Evolutionary conservation across 2,888 invertebrate genomes (phyloP).

Genomic region (Protophormia terraenovae): DNA sequence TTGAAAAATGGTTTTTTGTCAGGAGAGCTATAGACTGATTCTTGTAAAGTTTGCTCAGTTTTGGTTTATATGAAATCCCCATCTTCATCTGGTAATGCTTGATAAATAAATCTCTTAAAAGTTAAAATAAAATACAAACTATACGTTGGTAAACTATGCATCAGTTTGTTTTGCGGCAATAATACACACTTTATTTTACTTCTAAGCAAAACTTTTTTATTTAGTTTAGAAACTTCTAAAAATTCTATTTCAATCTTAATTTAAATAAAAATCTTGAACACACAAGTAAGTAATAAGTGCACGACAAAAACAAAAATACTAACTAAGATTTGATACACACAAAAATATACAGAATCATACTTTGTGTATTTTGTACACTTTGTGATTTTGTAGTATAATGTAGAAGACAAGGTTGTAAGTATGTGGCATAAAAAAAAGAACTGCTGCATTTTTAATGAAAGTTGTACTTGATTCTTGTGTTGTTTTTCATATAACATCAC

Average conservation of each 20-base stretch:
- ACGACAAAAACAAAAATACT: conserved; percentile 24
- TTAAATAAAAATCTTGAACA: conserved; percentile 13
- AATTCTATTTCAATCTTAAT: conserved; percentile 17
- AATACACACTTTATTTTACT: conserved; percentile 1
- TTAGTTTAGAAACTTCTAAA: background rate
- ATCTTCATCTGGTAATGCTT: no score
- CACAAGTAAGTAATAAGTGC: conserved; percentile 5
- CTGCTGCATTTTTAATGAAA: background rate
- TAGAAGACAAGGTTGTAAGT: no score
- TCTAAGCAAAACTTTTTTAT: conserved; percentile 2
- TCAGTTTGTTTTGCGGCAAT: background rate
- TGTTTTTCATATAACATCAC: background rate
- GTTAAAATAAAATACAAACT: no score
- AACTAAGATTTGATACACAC: background rate
- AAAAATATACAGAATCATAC: no score
- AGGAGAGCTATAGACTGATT: no score
- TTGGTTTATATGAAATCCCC: no score
- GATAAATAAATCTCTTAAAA: no score
- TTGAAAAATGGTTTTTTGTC: no score
- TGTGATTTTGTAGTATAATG: no score
- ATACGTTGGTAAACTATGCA: background rate
- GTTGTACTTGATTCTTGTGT: background rate
- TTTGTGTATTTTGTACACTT: no score
- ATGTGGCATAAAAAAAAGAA: no score
- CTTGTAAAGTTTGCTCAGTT: no score